A percentile compares a stretch with the other conserved stretches of the same genome.
Evolutionary conservation across 2,797 vertebrate genomes (phyloP).

Genomic region (Peromyscus attwateri): DNA sequence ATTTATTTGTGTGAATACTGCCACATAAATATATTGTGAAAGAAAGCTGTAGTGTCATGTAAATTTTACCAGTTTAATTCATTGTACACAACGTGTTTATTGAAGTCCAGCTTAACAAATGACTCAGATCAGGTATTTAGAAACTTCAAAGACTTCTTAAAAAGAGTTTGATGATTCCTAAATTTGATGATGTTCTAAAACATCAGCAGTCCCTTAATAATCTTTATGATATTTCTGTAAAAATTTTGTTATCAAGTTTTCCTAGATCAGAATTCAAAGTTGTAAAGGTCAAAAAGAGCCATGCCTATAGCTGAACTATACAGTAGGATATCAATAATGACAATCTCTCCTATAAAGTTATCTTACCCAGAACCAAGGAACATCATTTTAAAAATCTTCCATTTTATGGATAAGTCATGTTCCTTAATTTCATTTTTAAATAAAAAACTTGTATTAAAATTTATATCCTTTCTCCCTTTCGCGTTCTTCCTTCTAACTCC

Average conservation of each 20-base stretch:
- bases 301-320: background rate
- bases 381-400: background rate
- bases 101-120: constrained; percentile 4
- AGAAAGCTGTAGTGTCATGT: background rate
- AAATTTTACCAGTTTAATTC: background rate
- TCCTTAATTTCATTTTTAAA: background rate
- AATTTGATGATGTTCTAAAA: constrained; percentile 13
- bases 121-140: background rate
- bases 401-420: background rate
- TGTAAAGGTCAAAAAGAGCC: background rate
- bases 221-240: background rate
- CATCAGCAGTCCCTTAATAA: background rate
- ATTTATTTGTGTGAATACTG: background rate
- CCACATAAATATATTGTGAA: background rate
- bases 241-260: background rate
- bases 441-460: background rate
- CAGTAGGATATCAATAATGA: background rate
- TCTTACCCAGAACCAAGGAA: background rate
- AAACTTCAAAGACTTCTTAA: background rate
- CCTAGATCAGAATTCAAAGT: background rate
- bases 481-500: background rate
- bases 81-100: background rate
- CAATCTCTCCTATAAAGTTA: background rate
- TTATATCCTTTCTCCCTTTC: background rate
- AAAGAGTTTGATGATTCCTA: background rate